Percentiles rank a stretch among this genome's conserved stretches.
Evolutionary conservation across 2,888 invertebrate species (phyloP).

Genomic region (Meliscaeva auricollis): DNA sequence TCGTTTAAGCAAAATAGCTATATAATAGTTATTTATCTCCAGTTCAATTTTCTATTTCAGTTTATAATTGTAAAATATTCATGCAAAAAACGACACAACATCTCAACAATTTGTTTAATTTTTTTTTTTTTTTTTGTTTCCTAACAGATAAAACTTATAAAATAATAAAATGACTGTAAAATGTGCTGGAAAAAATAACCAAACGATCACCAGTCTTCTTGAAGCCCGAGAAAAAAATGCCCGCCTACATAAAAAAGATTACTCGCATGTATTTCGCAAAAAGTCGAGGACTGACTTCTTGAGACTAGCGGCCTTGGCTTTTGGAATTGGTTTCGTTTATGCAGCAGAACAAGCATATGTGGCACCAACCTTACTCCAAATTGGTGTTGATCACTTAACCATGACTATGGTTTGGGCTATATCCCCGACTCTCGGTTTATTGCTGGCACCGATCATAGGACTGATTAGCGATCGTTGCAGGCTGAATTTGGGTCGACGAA

Average conservation of each 20-base stretch:
- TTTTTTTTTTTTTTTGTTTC: no score
- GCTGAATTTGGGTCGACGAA: conserved; percentile 85
- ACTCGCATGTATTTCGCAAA: conserved; percentile 83
- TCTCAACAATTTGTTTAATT: no score
- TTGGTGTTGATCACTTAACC: conserved; percentile 86
- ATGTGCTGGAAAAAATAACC: no score
- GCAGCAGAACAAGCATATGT: conserved; percentile 89
- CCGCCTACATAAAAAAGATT: conserved; percentile 81
- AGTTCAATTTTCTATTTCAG: no score
- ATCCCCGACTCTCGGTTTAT: conserved; percentile 84
- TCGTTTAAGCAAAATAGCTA: no score
- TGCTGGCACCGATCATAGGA: conserved; percentile 84
- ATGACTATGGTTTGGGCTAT: conserved; percentile 86
- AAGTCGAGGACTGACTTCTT: conserved; percentile 82
- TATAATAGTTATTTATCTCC: no score
- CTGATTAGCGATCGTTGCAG: conserved; percentile 87
- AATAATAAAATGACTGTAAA: no score
- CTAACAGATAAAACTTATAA: no score
- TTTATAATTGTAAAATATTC: no score
- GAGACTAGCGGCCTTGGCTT: conserved; percentile 82
- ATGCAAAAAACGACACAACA: no score
- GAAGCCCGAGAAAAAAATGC: conserved; percentile 83
- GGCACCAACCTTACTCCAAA: conserved; percentile 86
- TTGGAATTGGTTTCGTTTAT: conserved; percentile 88
- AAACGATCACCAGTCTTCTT: conserved; percentile 82